Conservation (phyloP, 2,888 invertebrate species). For the Subacronicta megacephala region DNA sequence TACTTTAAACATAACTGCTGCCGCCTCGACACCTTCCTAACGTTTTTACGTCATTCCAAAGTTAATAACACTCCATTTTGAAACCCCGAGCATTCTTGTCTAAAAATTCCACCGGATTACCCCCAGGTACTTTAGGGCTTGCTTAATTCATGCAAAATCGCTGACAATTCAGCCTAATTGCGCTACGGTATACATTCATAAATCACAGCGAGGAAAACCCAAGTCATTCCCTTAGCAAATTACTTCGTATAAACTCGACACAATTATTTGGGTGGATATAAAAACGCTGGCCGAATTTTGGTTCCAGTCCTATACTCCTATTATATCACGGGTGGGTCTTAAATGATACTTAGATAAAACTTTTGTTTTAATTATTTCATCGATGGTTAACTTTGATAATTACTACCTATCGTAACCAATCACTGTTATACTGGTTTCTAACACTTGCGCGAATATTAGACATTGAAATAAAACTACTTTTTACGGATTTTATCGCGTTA, state of each 20-base stretch:
- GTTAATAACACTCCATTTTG: slow-evolving; percentile 52
- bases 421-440: too few species aligned
- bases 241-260: slow-evolving; percentile 48
- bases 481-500: too few species aligned
- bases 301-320: slow-evolving; percentile 4
- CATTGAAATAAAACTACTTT: too few species aligned
- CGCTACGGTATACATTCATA: slow-evolving; percentile 51
- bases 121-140: slow-evolving; percentile 33
- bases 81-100: slow-evolving; percentile 32
- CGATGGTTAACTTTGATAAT: too few species aligned
- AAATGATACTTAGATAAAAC: too few species aligned
- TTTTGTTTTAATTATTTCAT: too few species aligned
- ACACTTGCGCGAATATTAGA: too few species aligned
- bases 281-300: slow-evolving; percentile 30
- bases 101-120: slow-evolving; percentile 51
- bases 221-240: slow-evolving; percentile 58
- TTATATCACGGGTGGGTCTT: slow-evolving; percentile 14
- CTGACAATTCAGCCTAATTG: slow-evolving; percentile 57
- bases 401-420: too few species aligned
- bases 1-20: slow-evolving; percentile 50
- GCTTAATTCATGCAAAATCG: slow-evolving; percentile 53
- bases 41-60: slow-evolving; percentile 45
- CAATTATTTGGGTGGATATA: slow-evolving; percentile 44
- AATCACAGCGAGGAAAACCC: slow-evolving; percentile 57
- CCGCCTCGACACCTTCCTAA: slow-evolving; percentile 38